Evolutionary conservation across 2,797 vertebrate species (phyloP).

Genomic region (Sebastiscus albofasciatus): DNA sequence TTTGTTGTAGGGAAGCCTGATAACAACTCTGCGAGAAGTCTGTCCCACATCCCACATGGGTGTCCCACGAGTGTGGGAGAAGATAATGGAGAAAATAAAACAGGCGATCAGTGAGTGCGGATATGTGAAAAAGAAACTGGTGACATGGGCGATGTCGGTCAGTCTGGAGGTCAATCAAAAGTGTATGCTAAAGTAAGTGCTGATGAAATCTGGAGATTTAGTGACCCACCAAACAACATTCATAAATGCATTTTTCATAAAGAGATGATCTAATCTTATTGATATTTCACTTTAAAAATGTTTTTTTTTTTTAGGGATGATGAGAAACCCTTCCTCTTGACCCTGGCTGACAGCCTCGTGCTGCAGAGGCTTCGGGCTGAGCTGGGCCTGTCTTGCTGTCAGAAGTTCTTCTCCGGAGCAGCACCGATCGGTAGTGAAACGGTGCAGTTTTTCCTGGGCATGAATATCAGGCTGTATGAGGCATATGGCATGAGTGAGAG

Average conservation of each 20-base stretch:
- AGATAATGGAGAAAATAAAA: conserved; percentile 91
- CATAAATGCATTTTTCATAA: not conserved
- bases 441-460: conserved; percentile 86
- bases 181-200: conserved; percentile 75
- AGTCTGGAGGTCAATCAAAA: conserved; percentile 85
- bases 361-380: conserved; percentile 86
- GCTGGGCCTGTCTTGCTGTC: conserved; percentile 85
- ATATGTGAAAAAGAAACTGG: conserved; percentile 86
- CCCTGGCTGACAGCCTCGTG: conserved; percentile 85
- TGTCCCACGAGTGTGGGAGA: conserved; percentile 92
- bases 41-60: conserved; percentile 89
- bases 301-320: conserved; percentile 70
- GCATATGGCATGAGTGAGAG: conserved; percentile 93
- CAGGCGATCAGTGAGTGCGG: conserved; percentile 83
- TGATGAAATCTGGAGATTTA: not conserved
- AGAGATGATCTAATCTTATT: not conserved
- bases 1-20: conserved; percentile 83
- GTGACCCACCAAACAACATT: not conserved
- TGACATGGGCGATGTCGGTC: conserved; percentile 90
- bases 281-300: not conserved
- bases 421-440: conserved; percentile 88
- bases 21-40: conserved; percentile 85
- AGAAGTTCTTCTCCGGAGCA: conserved; percentile 88
- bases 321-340: conserved; percentile 82
- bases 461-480: conserved; percentile 88